phyloP scores from a whole-genome alignment of 1,140 invertebrate species.

The Thaumatotibia leucotreta region DNA sequence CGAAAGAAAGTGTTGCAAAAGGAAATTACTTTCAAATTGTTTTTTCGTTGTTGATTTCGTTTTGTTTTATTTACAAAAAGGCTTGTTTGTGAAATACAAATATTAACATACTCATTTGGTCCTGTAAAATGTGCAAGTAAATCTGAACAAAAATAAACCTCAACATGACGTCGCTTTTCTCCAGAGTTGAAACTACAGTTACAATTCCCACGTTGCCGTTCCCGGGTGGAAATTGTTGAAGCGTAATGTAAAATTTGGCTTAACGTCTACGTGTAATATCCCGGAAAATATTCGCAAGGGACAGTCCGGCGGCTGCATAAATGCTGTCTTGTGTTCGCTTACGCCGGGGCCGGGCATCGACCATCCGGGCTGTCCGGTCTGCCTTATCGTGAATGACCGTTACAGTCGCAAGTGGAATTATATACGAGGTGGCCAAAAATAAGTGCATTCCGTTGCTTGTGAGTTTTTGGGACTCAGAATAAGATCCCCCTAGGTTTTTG shows the following conservation, averaged over 20 bases:
- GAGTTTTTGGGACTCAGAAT: too few species aligned
- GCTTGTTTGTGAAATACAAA: too few species aligned
- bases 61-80: too few species aligned
- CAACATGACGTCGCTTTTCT: background rate
- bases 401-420: background rate
- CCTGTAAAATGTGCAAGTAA: background rate
- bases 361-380: background rate
- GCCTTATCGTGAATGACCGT: background rate
- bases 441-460: too few species aligned
- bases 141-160: background rate
- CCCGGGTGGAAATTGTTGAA: background rate
- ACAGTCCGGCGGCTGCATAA: background rate
- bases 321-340: background rate
- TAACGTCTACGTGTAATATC: background rate
- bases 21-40: background rate
- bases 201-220: background rate
- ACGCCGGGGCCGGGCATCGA: background rate
- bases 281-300: conserved; percentile 1
- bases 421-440: too few species aligned
- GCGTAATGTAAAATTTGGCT: background rate
- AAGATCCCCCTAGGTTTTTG: too few species aligned
- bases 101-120: too few species aligned
- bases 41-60: background rate
- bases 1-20: background rate
- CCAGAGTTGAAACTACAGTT: background rate